Evolutionary conservation across 92 coral and sea anemone species (phyloP).

Genomic region (Palythoa heliodiscus): DNA sequence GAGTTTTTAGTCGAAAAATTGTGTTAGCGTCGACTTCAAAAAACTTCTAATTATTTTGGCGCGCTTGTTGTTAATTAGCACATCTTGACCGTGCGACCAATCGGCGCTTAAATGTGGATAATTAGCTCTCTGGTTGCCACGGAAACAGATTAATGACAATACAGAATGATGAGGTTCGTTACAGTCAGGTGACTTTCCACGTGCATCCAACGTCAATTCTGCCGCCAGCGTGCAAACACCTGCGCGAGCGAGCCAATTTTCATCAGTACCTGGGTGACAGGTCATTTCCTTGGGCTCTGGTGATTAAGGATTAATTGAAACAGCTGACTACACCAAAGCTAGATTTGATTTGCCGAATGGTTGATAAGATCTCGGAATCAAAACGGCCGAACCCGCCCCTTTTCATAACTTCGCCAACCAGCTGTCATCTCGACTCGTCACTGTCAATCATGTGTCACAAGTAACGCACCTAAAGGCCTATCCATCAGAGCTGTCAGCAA

Average conservation of each 20-base stretch:
- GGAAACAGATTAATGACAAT: conserved; percentile 76
- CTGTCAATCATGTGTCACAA: conserved; percentile 71
- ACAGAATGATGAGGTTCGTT: conserved; percentile 74
- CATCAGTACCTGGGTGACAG: conserved; percentile 95
- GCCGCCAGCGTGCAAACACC: conserved; percentile 92
- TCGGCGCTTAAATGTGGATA: conserved; percentile 57
- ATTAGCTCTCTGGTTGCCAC: conserved; percentile 84
- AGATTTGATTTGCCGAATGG: conserved; percentile 92
- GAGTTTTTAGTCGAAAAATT: conserved; percentile 42
- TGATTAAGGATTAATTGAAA: conserved; percentile 99
- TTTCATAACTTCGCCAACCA: conserved; percentile 84
- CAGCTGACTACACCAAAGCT: conserved; percentile 95
- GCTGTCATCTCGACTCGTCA: conserved; percentile 85
- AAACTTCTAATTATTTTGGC: conserved; percentile 82
- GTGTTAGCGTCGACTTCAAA: conserved; percentile 26
- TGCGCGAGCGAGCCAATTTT: conserved; percentile 92
- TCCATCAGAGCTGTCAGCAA: conserved; percentile 95
- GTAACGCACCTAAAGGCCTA: conserved; percentile 94
- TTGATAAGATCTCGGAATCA: conserved; percentile 97
- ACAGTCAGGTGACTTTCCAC: conserved; percentile 79
- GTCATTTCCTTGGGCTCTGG: conserved; percentile 97
- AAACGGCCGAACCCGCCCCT: conserved; percentile 98
- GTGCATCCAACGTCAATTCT: conserved; percentile 83
- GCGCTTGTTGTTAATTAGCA: conserved; percentile 81
- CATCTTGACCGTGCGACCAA: conserved; percentile 80